Conservation (phyloP, 64 coral and sea anemone genomes). For the Porites lutea region DNA sequence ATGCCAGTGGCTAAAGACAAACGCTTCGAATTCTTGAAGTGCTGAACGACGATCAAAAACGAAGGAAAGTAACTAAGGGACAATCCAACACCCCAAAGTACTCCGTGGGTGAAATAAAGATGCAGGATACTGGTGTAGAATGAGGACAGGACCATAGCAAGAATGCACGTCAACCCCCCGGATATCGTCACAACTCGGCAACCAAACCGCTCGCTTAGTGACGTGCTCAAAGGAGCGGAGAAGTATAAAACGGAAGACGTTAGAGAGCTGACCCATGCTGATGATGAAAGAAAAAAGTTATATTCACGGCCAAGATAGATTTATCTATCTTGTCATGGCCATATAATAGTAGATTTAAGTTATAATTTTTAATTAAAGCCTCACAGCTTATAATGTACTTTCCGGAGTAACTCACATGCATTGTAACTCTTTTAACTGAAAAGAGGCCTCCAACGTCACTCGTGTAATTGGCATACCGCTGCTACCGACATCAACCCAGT, state of each 20-base stretch:
- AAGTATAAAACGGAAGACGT: background rate
- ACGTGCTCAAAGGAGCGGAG: background rate
- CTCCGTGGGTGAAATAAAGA: background rate
- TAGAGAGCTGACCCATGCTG: constrained; percentile 21
- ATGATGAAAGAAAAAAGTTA: background rate
- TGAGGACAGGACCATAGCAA: background rate
- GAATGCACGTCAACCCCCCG: background rate
- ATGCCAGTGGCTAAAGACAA: background rate
- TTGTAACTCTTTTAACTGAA: too few relatives aligned
- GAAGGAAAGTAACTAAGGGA: background rate
- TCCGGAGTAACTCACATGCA: too few relatives aligned
- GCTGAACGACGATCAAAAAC: background rate
- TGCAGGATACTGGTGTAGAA: background rate
- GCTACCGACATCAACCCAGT: too few relatives aligned
- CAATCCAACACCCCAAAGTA: background rate
- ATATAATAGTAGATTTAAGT: too few relatives aligned
- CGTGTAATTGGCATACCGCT: too few relatives aligned
- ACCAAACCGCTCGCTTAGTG: background rate
- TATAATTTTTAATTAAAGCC: too few relatives aligned
- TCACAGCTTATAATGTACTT: too few relatives aligned
- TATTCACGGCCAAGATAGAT: background rate
- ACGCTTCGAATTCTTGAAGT: background rate
- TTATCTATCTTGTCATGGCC: too few relatives aligned
- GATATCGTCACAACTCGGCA: background rate
- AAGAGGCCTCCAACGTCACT: too few relatives aligned